Percentiles rank a stretch among this genome's conserved stretches.
Conservation (phyloP, 2,797 vertebrate species). For the Coregonus sp. region DNA sequence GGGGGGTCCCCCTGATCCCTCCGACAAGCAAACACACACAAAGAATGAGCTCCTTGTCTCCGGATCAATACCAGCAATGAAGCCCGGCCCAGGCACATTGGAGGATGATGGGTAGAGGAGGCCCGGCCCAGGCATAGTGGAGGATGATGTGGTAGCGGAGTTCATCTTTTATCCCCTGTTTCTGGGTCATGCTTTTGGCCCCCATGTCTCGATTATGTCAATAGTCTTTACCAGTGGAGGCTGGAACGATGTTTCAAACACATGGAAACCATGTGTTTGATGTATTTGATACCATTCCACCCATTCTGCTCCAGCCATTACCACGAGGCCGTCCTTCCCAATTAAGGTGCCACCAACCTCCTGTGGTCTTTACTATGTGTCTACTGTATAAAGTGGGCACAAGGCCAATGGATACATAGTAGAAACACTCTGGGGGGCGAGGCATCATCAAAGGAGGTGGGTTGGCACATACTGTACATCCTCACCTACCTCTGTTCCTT, state of each 20-base stretch:
- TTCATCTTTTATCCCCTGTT: conserved; percentile 45
- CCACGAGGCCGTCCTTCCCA: too few relatives aligned
- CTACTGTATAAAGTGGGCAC: too few relatives aligned
- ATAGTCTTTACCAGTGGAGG: background rate
- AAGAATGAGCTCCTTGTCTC: background rate
- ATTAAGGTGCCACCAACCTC: too few relatives aligned
- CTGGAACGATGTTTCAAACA: too few relatives aligned
- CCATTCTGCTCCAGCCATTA: too few relatives aligned
- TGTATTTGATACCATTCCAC: too few relatives aligned
- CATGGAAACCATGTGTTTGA: too few relatives aligned
- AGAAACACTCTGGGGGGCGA: conserved; percentile 10
- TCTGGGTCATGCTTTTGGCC: conserved; percentile 42
- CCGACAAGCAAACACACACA: conserved; percentile 1
- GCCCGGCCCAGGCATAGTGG: too few relatives aligned
- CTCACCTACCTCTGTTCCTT: background rate
- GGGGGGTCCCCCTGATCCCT: conserved; percentile 2
- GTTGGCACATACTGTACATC: background rate
- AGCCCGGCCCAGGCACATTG: background rate
- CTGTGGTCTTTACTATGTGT: background rate
- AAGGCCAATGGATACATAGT: too few relatives aligned
- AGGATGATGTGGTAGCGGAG: too few relatives aligned
- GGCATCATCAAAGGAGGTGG: conserved; percentile 45
- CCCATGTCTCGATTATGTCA: background rate
- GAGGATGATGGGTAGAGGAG: too few relatives aligned
- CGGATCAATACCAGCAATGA: conserved; percentile 20